A percentile compares a stretch with the other conserved stretches of the same genome.
Conservation (phyloP, 2,888 invertebrate genomes). For the Xanthostigma xanthostigma region DNA sequence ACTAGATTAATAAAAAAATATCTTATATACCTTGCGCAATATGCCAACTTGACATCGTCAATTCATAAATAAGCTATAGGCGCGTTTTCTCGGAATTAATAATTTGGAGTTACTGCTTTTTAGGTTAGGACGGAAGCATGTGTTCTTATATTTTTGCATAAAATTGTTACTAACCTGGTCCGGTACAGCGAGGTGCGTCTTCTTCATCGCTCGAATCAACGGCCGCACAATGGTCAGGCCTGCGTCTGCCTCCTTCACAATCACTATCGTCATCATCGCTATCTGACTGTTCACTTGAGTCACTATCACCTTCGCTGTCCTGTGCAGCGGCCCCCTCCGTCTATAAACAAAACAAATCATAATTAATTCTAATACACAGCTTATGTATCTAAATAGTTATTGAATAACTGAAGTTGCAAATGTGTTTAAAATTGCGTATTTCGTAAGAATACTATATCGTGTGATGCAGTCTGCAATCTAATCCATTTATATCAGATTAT, state of each 20-base stretch:
- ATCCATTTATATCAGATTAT: too few species aligned
- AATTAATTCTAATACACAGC: background rate
- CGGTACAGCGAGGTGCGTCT: background rate
- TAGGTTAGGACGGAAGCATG: too few species aligned
- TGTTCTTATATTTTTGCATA: too few species aligned
- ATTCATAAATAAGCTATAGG: too few species aligned
- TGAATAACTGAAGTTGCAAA: too few species aligned
- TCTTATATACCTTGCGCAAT: too few species aligned
- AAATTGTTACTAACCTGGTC: too few species aligned
- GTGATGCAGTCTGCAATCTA: background rate
- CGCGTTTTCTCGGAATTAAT: too few species aligned
- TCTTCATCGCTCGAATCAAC: constrained; percentile 6
- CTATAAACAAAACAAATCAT: background rate
- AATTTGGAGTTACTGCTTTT: too few species aligned
- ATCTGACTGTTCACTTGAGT: constrained; percentile 21
- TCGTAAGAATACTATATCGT: background rate
- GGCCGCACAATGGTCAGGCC: constrained; percentile 4
- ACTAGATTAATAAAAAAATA: too few species aligned
- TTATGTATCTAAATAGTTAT: too few species aligned
- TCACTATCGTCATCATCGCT: constrained; percentile 27
- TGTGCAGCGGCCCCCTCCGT: background rate
- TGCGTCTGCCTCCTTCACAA: constrained; percentile 4
- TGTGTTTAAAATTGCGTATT: background rate
- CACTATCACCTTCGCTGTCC: constrained; percentile 18
- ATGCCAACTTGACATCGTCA: too few species aligned